Evolutionary conservation across 2,797 vertebrate species (phyloP).

Genomic region (Lycodopsis pacificus): DNA sequence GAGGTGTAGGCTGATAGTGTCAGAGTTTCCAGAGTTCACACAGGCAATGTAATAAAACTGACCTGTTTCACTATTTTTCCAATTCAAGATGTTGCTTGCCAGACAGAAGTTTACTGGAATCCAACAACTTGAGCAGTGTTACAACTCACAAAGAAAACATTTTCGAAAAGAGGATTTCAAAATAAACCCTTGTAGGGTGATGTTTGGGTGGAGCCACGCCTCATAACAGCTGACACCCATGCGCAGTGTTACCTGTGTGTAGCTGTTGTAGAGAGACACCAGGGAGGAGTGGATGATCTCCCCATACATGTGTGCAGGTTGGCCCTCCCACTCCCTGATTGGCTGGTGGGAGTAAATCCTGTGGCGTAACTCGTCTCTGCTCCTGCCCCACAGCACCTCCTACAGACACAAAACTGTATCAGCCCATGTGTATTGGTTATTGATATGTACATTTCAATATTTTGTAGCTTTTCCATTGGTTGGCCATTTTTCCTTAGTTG

Average conservation of each 20-base stretch:
- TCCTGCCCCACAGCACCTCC: conserved; percentile 84
- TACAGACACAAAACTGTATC: conserved; percentile 58
- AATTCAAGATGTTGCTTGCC: neutral
- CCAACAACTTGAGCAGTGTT: neutral
- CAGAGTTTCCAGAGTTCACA: neutral
- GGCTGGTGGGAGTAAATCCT: conserved; percentile 82
- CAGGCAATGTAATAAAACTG: neutral
- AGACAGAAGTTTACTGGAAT: neutral
- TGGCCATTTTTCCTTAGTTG: neutral
- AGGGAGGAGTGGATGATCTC: conserved; percentile 87
- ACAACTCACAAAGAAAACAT: neutral
- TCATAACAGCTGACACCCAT: neutral
- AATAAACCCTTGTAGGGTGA: neutral
- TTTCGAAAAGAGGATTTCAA: neutral
- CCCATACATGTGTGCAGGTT: conserved; percentile 81
- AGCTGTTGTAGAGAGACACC: conserved; percentile 77
- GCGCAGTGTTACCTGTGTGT: conserved; percentile 78
- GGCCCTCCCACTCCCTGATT: conserved; percentile 87
- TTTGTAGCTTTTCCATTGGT: neutral
- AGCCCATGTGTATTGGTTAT: neutral
- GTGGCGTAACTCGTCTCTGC: conserved; percentile 80
- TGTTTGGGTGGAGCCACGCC: neutral
- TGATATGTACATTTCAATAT: neutral
- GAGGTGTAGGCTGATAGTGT: neutral
- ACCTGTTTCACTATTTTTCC: neutral